These are phyloP conservation scores for Manacus vitellinus DNA, from an alignment of 2,113 vertebrate species.

Conservation along the genomic window DNA sequence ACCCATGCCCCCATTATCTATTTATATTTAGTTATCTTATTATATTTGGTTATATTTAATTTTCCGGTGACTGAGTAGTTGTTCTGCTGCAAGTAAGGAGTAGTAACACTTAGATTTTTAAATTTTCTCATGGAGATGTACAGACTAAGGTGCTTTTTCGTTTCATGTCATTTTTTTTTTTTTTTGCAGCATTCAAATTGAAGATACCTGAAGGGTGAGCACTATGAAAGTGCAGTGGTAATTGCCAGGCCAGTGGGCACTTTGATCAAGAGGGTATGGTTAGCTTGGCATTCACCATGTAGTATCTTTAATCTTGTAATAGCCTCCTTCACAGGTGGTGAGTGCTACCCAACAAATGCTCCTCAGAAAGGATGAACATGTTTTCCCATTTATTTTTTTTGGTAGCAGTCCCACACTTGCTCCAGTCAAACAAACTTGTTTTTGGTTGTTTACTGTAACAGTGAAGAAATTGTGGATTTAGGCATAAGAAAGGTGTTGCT, in stretches of 20 bases:
- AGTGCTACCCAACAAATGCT: background rate
- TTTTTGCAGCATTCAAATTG: background rate
- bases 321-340: accelerated
- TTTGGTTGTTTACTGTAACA: background rate
- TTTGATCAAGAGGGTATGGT: background rate
- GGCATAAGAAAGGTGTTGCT: background rate
- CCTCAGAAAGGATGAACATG: background rate
- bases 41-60: background rate
- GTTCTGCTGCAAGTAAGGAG: background rate
- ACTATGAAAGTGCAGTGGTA: background rate
- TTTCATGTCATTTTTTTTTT: background rate
- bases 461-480: background rate
- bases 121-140: accelerated
- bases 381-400: background rate
- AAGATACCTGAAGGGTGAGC: background rate
- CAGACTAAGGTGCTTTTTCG: background rate
- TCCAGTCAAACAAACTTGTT: background rate
- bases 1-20: background rate
- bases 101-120: background rate
- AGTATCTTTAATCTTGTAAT: background rate
- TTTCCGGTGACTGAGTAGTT: background rate
- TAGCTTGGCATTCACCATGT: background rate
- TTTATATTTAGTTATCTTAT: background rate
- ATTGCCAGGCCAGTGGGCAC: background rate
- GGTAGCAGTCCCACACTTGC: background rate